Evolutionary conservation across 2,113 vertebrate species (phyloP).

Genomic region (Oriolus oriolus): DNA sequence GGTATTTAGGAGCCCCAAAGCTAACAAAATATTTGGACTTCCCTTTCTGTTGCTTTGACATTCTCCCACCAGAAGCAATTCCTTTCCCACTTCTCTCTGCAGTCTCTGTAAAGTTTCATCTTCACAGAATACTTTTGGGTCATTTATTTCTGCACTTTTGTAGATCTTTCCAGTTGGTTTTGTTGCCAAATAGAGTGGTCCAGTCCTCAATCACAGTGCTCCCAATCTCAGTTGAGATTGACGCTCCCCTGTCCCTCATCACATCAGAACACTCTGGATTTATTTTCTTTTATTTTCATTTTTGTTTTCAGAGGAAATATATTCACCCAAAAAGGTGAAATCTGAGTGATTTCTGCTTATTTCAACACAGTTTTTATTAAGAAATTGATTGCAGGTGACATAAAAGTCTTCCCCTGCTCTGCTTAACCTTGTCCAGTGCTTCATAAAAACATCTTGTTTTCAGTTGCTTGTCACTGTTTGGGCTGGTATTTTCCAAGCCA

Average conservation of each 20-base stretch:
- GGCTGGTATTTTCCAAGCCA: neutral
- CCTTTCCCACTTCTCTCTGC: neutral
- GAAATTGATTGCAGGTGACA: neutral
- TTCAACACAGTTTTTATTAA: neutral
- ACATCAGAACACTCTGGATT: neutral
- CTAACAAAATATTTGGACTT: neutral
- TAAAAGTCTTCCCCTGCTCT: neutral
- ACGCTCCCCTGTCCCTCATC: neutral
- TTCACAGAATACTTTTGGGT: neutral
- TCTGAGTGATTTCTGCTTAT: neutral
- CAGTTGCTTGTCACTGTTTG: neutral
- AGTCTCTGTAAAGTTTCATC: neutral
- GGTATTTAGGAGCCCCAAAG: neutral
- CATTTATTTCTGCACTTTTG: neutral
- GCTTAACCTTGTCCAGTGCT: neutral
- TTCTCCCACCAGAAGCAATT: neutral
- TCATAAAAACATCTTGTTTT: neutral
- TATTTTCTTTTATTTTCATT: neutral
- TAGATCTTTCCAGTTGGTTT: neutral
- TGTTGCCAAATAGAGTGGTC: neutral
- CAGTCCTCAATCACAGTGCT: neutral
- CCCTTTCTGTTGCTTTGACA: neutral
- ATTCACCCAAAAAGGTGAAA: neutral
- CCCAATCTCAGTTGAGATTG: neutral
- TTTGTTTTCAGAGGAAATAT: neutral